Base-by-base conservation (phyloP, 2,888 invertebrate species). In the Hydroisotoma schaefferi region DNA sequence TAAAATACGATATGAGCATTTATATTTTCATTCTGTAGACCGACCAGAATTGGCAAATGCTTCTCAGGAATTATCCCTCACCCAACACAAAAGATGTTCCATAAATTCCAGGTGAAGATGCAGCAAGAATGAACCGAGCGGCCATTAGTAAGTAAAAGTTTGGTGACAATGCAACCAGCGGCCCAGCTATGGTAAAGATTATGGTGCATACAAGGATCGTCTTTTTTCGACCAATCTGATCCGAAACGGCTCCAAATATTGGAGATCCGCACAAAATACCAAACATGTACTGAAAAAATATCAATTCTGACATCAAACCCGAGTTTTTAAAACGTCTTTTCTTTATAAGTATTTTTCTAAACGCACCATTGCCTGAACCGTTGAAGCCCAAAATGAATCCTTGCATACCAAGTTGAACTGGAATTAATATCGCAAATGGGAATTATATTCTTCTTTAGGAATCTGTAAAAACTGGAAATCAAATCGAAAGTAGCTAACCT, bases 51-150 rank as follows among this genome's bases (percentile, higher is more conserved):
- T 10, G 33, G 15, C 15, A 33, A 10, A 23, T 25, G 5, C 40
- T 43, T 43, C 6, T 43, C 18, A 12, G 6, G 18, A 57, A 59
- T 43, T 54, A 51, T 65, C 66, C 67, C n/a, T 54, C 51, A 67
- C 66, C 67, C n/a, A 69, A 40, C 22, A 69, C 67, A 57, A 67
- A 70, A 3, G 62, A 61, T n/a, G 67, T 68, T 52, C 62, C 68
- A 52, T 70, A 70, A 37, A 70, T 60, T 23, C 70, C 70, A 25
- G 70, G 70, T 10, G 57, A 55, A 6, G 64, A 53, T 18, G 55
- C 55, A 23, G 66, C 70, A n/a, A 68, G 59, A 51, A 68, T 61
- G 44, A 70, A 68, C 25, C 70, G 43, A 8, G 62, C 61, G 2
- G 65, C 2, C 65, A 70, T 66, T 26, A 70, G 26, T 10, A 61